Evolutionary conservation across 2,113 vertebrate genomes (phyloP).

Genomic region (Ptilorrhoa leucosticta): DNA sequence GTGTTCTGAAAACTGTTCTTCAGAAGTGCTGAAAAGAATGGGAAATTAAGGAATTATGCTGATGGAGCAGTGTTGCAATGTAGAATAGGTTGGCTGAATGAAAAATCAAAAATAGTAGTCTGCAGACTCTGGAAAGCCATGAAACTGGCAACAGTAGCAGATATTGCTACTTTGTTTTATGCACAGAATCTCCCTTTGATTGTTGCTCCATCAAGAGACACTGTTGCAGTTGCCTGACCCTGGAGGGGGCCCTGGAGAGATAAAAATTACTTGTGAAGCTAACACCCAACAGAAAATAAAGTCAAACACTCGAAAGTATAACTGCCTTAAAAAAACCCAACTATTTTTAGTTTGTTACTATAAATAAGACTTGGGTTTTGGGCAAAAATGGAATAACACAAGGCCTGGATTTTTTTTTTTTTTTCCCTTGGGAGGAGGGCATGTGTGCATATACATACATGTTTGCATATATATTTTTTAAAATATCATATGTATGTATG

Average conservation of each 20-base stretch:
- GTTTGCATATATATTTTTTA: neutral
- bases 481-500: neutral
- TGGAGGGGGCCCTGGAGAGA: neutral
- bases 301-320: neutral
- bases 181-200: neutral
- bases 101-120: neutral
- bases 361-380: neutral
- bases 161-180: neutral
- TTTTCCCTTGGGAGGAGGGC: rapidly evolving
- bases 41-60: neutral
- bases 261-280: neutral
- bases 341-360: neutral
- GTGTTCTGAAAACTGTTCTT: neutral
- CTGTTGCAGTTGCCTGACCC: neutral
- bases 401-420: neutral
- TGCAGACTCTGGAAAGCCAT: neutral
- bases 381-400: neutral
- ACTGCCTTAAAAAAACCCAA: neutral
- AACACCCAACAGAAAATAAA: neutral
- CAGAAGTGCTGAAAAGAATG: neutral
- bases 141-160: neutral
- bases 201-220: neutral
- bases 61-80: neutral
- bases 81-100: neutral
- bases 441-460: rapidly evolving